phyloP scores from a whole-genome alignment of 2,888 invertebrate species.

The Argyresthia albistria region DNA sequence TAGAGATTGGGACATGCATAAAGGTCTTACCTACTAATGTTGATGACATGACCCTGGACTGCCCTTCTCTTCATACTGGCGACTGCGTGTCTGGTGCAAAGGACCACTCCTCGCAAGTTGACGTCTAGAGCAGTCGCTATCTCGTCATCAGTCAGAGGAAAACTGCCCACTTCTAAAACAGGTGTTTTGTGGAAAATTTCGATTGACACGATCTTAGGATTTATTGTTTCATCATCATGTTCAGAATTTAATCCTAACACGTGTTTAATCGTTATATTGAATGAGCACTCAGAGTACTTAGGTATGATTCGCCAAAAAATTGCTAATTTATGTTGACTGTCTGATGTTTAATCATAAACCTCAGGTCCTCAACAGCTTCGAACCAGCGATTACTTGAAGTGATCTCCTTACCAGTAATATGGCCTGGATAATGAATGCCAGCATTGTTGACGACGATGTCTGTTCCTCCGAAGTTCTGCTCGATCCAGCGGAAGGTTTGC shows the following conservation, averaged over 20 bases:
- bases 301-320: too few relatives aligned
- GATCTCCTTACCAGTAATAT: conserved; percentile 22
- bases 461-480: conserved; percentile 24
- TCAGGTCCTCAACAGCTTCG: too few relatives aligned
- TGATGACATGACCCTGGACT: conserved; percentile 53
- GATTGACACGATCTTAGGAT: too few relatives aligned
- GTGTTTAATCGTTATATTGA: too few relatives aligned
- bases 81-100: conserved; percentile 57
- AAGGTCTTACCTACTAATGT: conserved; percentile 50
- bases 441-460: conserved; percentile 44
- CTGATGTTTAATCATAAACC: too few relatives aligned
- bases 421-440: conserved; percentile 21
- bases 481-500: conserved; percentile 26
- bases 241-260: too few relatives aligned
- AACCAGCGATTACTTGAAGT: not conserved
- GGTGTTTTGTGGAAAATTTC: too few relatives aligned
- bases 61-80: conserved; percentile 49
- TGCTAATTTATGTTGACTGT: too few relatives aligned
- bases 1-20: not conserved
- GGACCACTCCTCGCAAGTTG: conserved; percentile 51
- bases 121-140: conserved; percentile 38
- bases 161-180: conserved; percentile 22
- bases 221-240: too few relatives aligned
- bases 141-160: conserved; percentile 24
- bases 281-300: too few relatives aligned